phyloP scores from a whole-genome alignment of 2,797 vertebrate species.

The Esox masquinongy region DNA sequence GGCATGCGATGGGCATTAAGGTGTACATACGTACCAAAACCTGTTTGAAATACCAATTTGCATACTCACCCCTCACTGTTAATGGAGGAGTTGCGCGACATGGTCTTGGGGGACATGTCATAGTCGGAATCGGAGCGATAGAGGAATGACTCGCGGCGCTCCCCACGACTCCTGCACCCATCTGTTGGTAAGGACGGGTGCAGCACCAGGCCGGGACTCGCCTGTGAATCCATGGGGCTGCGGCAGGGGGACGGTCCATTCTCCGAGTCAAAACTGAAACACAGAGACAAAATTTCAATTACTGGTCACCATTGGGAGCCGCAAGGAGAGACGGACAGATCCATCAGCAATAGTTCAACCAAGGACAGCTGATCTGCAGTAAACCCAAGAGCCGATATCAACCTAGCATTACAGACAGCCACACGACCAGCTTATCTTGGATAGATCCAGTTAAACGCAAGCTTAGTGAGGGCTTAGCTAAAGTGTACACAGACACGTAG shows the following conservation, averaged over 20 bases:
- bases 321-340: background rate
- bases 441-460: conserved; percentile 26
- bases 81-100: conserved; percentile 92
- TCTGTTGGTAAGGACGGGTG: conserved; percentile 77
- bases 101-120: conserved; percentile 90
- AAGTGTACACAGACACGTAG: conserved; percentile 13
- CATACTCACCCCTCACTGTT: conserved; percentile 89
- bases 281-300: background rate
- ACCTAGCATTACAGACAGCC: conserved; percentile 24
- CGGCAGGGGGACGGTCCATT: conserved; percentile 89
- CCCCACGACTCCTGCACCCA: conserved; percentile 66
- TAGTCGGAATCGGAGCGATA: conserved; percentile 93
- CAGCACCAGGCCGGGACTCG: conserved; percentile 88
- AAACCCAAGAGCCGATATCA: conserved; percentile 1
- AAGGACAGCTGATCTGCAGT: background rate
- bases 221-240: conserved; percentile 91
- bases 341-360: background rate
- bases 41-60: background rate
- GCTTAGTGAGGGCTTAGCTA: conserved; percentile 16
- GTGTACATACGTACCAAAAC: background rate
- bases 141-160: conserved; percentile 91
- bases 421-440: conserved; percentile 28
- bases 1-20: conserved; percentile 8
- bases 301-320: too few species aligned
- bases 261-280: conserved; percentile 84